Conservation (phyloP, 2,113 vertebrate species). For the Nansenia antarctica region DNA sequence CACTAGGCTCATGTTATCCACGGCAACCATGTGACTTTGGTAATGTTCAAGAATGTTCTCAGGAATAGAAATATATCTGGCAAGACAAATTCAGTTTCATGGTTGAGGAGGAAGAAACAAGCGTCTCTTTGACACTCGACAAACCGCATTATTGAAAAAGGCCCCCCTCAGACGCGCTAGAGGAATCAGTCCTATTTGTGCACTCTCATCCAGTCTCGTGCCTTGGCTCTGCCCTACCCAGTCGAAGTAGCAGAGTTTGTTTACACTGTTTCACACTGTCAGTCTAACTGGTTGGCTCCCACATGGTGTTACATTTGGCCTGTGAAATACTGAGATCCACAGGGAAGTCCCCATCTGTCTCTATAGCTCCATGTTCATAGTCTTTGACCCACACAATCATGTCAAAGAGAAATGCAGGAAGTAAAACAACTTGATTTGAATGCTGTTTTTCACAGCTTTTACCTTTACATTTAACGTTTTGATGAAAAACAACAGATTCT, state of each 20-base stretch:
- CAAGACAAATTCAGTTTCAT: constrained; percentile 68
- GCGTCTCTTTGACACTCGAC: constrained; percentile 63
- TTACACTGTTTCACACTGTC: constrained; percentile 19
- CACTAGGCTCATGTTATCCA: constrained; percentile 39
- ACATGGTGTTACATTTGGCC: constrained; percentile 16
- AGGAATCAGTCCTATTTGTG: constrained; percentile 45
- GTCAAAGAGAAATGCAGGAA: neutral
- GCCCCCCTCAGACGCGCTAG: constrained; percentile 35
- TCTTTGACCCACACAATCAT: neutral
- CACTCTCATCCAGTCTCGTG: constrained; percentile 12
- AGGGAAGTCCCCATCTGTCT: constrained; percentile 23
- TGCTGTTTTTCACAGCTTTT: too few relatives aligned
- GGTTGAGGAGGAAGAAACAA: constrained; percentile 65
- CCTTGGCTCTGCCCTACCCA: neutral
- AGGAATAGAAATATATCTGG: constrained; percentile 72
- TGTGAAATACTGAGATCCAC: constrained; percentile 44
- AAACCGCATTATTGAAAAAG: constrained; percentile 47
- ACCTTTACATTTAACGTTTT: too few relatives aligned
- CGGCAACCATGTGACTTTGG: constrained; percentile 56
- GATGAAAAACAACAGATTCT: neutral
- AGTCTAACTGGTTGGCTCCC: constrained; percentile 23
- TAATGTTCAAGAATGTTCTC: constrained; percentile 69
- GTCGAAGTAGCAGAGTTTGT: neutral
- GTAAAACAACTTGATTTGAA: neutral
- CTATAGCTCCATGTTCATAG: constrained; percentile 21